Evolutionary conservation across 2,113 vertebrate species (phyloP), one percentile per base, ranked within the genome.

Genomic region (Melanerpes aurifrons): DNA sequence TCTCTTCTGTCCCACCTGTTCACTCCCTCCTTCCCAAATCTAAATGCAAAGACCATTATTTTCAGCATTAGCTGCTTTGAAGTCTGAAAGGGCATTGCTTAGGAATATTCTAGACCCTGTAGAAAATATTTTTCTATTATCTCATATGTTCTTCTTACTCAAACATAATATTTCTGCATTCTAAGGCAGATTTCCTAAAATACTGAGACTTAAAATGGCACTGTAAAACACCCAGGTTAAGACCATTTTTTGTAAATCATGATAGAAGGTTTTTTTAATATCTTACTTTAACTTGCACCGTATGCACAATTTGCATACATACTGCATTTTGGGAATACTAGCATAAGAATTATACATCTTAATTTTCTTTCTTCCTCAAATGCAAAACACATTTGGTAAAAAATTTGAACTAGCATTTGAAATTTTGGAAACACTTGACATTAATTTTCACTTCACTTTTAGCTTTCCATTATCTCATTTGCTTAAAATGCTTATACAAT

Each of bases 201-300:
- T 43, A 63, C 8, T 40, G n/a, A 85, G 22, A 56, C 35, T 5
- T 72, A 58, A 75, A 86, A 87, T 57, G 19, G 5, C 14, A 61
- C 4, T 24, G 3, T 28, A 45, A 90, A 71, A 1, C 13, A 70
- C 6, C 12, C 47, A 40, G 2, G 1, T 56, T 9, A 70, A 69
- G 9, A 84, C 1, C 1, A 0, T 21, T 66, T 59, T 50, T 35
- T 19, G 8, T 3, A 62, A 73, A 71, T n/a, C 0, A 1, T 29
- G 2, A 5, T 17, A 71, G 56, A 0, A 18, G 1, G 47, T 77
- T 66, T 82, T 70, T 26, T 79, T 73, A 21, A 11, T 4, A 3
- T 81, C 10, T 67, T 77, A 22, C 6, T 47, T 5, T 63, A 29
- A 50, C 64, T 73, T 76, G 12, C 18, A 21, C 0, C 0, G 3